These are phyloP conservation scores for Resseliella maxima DNA, from an alignment of 2,888 invertebrate genomes.

Conservation along the genomic window DNA sequence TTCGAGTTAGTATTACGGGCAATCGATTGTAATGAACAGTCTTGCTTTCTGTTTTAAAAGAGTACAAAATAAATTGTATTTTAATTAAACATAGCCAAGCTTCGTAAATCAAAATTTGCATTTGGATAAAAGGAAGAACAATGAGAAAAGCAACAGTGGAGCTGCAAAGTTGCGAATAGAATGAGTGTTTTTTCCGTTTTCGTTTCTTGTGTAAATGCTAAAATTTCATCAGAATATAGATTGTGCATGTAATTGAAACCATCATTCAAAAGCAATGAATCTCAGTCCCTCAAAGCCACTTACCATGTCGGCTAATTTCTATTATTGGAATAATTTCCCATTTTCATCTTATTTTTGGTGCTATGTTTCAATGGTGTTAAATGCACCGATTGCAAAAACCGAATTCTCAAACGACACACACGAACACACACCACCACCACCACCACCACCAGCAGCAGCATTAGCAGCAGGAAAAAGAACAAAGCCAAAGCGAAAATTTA, in stretches of 20 bases:
- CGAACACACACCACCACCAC: background rate
- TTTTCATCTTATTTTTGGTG: conserved; percentile 8
- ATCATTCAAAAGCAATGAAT: conserved; percentile 42
- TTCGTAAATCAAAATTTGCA: background rate
- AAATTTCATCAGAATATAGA: background rate
- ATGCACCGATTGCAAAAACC: conserved; percentile 1
- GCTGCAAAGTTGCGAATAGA: background rate
- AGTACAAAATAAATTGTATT: conserved; percentile 1
- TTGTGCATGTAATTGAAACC: conserved; percentile 29
- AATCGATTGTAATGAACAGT: background rate
- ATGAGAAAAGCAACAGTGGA: too few relatives aligned
- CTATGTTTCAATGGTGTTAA: background rate
- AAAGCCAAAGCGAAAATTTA: conserved; percentile 41
- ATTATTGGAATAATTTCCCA: conserved; percentile 7
- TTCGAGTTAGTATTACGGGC: background rate
- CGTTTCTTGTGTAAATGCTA: background rate
- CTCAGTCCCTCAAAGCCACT: background rate
- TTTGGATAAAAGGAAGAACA: too few relatives aligned
- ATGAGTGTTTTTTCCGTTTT: background rate
- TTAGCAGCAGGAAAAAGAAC: background rate
- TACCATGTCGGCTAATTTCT: background rate
- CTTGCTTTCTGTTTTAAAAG: background rate
- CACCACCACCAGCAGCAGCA: background rate
- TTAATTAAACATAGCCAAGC: background rate
- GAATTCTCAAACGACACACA: background rate